Percentiles rank a stretch among this genome's conserved stretches.
Conservation (phyloP, 1,140 invertebrate species). For the Heterodera schachtii region DNA sequence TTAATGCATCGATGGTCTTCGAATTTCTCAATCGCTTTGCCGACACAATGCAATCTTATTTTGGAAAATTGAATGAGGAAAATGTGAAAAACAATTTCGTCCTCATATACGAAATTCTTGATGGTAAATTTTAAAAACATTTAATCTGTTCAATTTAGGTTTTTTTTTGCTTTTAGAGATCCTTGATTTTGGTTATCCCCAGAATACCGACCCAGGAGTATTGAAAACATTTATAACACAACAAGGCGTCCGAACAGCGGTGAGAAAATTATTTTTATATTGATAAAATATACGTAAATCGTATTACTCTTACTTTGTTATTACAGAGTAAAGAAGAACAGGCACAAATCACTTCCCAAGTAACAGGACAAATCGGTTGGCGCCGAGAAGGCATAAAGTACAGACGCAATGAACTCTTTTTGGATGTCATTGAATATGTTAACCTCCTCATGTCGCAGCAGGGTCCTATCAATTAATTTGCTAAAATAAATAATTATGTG, state of each 20-base stretch:
- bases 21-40: constrained; percentile 98
- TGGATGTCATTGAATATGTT: constrained; percentile 98
- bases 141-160: not conserved
- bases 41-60: constrained; percentile 99
- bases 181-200: constrained; percentile 98
- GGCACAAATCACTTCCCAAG: constrained; percentile 96
- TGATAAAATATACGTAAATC: no score
- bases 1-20: constrained; percentile 99
- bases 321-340: constrained; percentile 95
- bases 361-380: constrained; percentile 99
- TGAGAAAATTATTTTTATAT: constrained; percentile 37
- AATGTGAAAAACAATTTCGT: constrained; percentile 99
- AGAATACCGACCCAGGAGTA: constrained; percentile 98
- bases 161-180: constrained; percentile 78
- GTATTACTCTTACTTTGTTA: not conserved
- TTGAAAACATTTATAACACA: constrained; percentile 99
- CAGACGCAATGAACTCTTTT: constrained; percentile 93
- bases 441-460: constrained; percentile 99
- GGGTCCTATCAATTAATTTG: constrained; percentile 71
- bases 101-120: constrained; percentile 95
- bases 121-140: constrained; percentile 73
- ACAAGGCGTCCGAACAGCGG: constrained; percentile 91
- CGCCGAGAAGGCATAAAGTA: constrained; percentile 98
- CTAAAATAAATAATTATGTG: constrained; percentile 49
- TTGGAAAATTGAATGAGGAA: constrained; percentile 98